Evolutionary conservation across 2,113 vertebrate genomes (phyloP).

Genomic region (Otus sunia): DNA sequence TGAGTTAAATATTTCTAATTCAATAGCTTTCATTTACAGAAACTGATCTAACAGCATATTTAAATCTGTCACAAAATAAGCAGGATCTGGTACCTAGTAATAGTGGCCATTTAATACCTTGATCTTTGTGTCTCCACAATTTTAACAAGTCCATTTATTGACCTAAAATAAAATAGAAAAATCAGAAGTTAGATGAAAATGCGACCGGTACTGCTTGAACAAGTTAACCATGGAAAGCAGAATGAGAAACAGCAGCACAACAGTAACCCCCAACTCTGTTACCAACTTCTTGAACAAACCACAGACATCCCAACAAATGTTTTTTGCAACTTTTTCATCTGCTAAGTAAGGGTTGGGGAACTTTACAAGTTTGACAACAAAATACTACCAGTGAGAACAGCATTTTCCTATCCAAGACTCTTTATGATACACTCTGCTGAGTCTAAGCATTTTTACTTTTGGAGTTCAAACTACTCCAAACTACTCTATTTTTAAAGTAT

Average conservation of each 20-base stretch:
- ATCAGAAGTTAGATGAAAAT: neutral
- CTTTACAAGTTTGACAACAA: neutral
- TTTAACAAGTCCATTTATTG: slow-evolving; percentile 92
- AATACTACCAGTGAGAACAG: neutral
- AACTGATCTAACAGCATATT: neutral
- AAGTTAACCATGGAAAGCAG: neutral
- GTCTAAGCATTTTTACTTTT: neutral
- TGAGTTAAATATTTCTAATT: neutral
- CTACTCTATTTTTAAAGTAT: neutral
- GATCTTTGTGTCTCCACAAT: slow-evolving; percentile 92
- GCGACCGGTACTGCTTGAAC: neutral
- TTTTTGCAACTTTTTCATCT: neutral
- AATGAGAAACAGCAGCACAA: neutral
- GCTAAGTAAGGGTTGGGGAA: neutral
- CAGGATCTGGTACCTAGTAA: neutral
- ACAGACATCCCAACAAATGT: neutral
- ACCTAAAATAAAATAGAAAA: slow-evolving; percentile 75
- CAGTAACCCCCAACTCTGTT: neutral
- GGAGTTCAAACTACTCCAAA: neutral
- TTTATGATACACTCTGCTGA: neutral
- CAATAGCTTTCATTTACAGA: neutral
- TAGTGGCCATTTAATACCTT: slow-evolving; percentile 77
- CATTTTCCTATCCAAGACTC: neutral
- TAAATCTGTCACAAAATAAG: neutral
- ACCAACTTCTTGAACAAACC: neutral